A percentile compares a stretch with the other conserved stretches of the same genome.
Conservation (phyloP, 2,113 vertebrate species). For the Dryoscopus gambensis region DNA sequence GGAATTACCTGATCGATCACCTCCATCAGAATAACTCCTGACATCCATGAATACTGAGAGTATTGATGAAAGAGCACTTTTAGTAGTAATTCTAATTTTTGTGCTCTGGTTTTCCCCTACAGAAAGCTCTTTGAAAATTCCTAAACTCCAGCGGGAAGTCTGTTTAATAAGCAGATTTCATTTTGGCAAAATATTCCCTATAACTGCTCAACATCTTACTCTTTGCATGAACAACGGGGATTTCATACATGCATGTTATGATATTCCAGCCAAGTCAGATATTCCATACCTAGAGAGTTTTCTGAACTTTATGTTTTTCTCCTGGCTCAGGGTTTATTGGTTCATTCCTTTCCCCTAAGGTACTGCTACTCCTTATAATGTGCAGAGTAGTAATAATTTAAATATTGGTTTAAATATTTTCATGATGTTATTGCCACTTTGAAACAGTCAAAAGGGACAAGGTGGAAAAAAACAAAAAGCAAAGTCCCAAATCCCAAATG, state of each 20-base stretch:
- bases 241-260: fast-evolving
- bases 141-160: background rate
- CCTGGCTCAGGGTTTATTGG: background rate
- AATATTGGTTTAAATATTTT: background rate
- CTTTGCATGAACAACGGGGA: background rate
- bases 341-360: background rate
- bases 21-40: background rate
- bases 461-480: fast-evolving
- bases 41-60: background rate
- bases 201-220: background rate
- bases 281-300: background rate
- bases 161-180: background rate
- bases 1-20: background rate
- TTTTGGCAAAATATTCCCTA: background rate
- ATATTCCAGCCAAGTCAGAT: background rate
- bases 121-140: background rate
- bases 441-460: background rate
- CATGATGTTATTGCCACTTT: background rate
- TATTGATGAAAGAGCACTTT: background rate
- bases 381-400: background rate
- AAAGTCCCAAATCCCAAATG: background rate
- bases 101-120: background rate
- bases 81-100: background rate
- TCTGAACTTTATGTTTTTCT: background rate
- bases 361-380: background rate